Conservation (phyloP, 2,113 vertebrate genomes). For the Clupea harengus region DNA sequence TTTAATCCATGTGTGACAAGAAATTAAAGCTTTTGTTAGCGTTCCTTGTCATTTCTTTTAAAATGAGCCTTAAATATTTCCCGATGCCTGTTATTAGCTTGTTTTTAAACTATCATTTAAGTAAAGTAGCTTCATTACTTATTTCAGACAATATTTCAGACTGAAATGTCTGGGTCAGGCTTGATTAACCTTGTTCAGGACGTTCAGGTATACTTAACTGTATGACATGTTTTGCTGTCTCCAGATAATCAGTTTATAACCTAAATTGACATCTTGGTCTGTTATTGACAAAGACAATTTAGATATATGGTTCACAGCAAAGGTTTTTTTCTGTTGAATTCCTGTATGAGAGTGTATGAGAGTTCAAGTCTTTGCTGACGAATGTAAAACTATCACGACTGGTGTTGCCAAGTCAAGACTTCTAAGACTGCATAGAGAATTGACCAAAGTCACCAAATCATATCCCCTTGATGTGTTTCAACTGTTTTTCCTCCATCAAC, state of each 20-base stretch:
- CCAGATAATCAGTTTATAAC: not conserved
- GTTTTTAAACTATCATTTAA: not conserved
- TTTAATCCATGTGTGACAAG: constrained; percentile 24
- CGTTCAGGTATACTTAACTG: not conserved
- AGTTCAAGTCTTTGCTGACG: not conserved
- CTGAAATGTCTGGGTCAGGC: not conserved
- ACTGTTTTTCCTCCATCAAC: constrained; percentile 40
- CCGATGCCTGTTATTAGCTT: constrained; percentile 40
- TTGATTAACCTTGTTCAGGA: not conserved
- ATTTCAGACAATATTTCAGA: not conserved
- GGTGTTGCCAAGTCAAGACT: not conserved
- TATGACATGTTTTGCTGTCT: not conserved
- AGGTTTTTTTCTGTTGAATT: not conserved
- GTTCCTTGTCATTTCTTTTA: constrained; percentile 48
- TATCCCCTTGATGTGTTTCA: not conserved
- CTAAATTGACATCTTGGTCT: not conserved
- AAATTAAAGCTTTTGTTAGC: constrained; percentile 34
- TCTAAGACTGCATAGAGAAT: not conserved
- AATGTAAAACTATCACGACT: not conserved
- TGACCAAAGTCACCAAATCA: constrained; percentile 7
- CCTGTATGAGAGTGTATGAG: constrained; percentile 30
- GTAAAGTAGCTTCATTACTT: not conserved
- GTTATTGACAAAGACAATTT: not conserved
- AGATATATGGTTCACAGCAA: not conserved
- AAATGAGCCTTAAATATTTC: constrained; percentile 55